These are phyloP conservation scores for Nowickia ferox DNA, from an alignment of 2,888 invertebrate species.

Conservation along the genomic window DNA sequence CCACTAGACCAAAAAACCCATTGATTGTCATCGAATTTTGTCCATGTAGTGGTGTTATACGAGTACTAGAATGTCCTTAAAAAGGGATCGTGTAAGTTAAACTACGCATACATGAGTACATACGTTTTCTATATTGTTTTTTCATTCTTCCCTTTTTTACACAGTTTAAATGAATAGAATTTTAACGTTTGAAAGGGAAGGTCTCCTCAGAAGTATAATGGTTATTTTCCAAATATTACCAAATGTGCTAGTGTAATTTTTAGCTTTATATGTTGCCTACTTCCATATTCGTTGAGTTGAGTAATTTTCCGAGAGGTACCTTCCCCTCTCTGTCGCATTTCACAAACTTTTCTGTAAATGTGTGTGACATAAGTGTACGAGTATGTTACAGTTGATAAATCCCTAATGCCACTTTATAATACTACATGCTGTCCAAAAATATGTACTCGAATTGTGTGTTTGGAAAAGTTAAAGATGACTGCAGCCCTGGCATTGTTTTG, in stretches of 20 bases:
- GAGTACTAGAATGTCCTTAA: slow-evolving; percentile 33
- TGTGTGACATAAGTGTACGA: slow-evolving; percentile 21
- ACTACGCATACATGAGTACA: slow-evolving; percentile 34
- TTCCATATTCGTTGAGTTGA: background rate
- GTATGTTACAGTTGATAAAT: slow-evolving; percentile 80
- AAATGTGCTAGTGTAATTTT: no score
- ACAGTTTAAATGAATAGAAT: slow-evolving; percentile 21
- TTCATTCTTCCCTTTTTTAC: slow-evolving; percentile 8
- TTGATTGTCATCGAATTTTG: slow-evolving; percentile 81
- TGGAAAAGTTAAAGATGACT: slow-evolving; percentile 57
- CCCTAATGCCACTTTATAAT: slow-evolving; percentile 80
- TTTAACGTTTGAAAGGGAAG: slow-evolving; percentile 15
- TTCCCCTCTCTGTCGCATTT: slow-evolving; percentile 8
- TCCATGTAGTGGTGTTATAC: slow-evolving; percentile 18
- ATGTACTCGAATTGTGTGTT: slow-evolving; percentile 19
- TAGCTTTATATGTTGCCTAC: no score
- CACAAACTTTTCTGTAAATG: slow-evolving; percentile 8
- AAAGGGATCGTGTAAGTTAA: slow-evolving; percentile 33
- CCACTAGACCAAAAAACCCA: slow-evolving; percentile 82
- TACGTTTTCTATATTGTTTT: background rate
- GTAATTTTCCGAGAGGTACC: background rate
- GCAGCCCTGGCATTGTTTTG: slow-evolving; percentile 15
- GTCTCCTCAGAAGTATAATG: background rate
- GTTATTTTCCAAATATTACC: no score
- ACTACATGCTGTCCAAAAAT: slow-evolving; percentile 33